Evolutionary conservation across 2,888 invertebrate species (phyloP).

Genomic region (Operophtera brumata): DNA sequence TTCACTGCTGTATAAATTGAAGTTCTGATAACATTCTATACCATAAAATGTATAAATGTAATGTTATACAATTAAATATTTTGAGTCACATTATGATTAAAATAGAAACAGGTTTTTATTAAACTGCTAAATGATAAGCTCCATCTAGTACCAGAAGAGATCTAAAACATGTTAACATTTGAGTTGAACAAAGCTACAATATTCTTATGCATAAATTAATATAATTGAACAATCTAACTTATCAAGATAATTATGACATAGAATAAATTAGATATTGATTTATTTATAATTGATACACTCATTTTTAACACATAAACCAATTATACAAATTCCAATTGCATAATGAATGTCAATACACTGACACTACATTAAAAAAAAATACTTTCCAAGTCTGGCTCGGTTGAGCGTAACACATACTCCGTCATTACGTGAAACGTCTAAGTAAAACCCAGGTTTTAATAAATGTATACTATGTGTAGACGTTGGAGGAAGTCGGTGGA

Average conservation of each 20-base stretch:
- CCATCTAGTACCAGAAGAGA: constrained; percentile 11
- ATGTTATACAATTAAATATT: not conserved
- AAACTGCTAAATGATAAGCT: not conserved
- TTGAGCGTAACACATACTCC: not conserved
- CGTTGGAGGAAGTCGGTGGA: too few relatives aligned
- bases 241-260: constrained; percentile 2
- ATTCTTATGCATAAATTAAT: constrained; percentile 11
- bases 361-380: constrained; percentile 8
- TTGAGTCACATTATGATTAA: not conserved
- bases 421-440: too few relatives aligned
- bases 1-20: not conserved
- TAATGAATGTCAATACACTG: constrained; percentile 14
- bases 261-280: constrained; percentile 1
- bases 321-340: constrained; percentile 10
- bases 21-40: not conserved
- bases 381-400: not conserved
- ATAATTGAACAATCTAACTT: constrained; percentile 6
- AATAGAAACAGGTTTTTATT: not conserved
- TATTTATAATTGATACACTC: constrained; percentile 6
- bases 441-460: too few relatives aligned
- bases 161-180: constrained; percentile 7
- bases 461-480: too few relatives aligned
- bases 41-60: not conserved
- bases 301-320: constrained; percentile 11
- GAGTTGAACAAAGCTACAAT: constrained; percentile 15